Conservation (phyloP, 2,797 vertebrate species). For the Betta splendens region DNA sequence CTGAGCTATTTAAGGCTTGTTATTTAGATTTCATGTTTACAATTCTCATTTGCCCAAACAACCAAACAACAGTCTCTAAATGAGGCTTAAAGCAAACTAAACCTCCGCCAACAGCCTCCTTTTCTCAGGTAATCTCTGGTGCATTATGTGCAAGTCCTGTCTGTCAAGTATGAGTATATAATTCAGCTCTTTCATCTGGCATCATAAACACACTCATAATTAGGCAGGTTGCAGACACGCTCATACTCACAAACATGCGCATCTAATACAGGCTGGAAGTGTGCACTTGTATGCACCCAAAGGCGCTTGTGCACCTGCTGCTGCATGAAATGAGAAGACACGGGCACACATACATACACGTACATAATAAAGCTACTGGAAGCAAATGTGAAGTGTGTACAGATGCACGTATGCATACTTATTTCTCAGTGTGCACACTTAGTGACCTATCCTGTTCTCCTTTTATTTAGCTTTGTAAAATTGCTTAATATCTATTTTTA, state of each 20-base stretch:
- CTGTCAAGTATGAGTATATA: conserved; percentile 37
- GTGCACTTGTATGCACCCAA: conserved; percentile 37
- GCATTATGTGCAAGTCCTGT: conserved; percentile 9
- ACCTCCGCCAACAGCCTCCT: conserved; percentile 15
- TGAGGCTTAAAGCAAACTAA: conserved; percentile 53
- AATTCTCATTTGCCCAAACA: conserved; percentile 50
- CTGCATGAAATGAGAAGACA: conserved; percentile 29
- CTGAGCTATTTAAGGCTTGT: conserved; percentile 41
- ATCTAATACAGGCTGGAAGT: conserved; percentile 40
- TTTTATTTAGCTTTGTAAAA: neutral
- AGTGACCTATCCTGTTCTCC: neutral
- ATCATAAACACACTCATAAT: conserved; percentile 41
- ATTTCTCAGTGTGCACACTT: neutral
- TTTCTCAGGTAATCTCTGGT: conserved; percentile 37
- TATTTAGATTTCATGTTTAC: conserved; percentile 38
- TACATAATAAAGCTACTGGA: neutral
- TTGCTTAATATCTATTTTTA: neutral
- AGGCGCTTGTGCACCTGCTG: conserved; percentile 56
- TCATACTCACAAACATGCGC: conserved; percentile 4
- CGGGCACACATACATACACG: conserved; percentile 2
- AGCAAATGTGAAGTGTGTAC: conserved; percentile 3
- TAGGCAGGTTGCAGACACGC: neutral
- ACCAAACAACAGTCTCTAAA: conserved; percentile 55
- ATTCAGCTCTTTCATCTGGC: conserved; percentile 37
- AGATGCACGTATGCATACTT: conserved; percentile 1